phyloP scores from a whole-genome alignment of 2,113 vertebrate genomes.

The Syngnathus floridae region DNA sequence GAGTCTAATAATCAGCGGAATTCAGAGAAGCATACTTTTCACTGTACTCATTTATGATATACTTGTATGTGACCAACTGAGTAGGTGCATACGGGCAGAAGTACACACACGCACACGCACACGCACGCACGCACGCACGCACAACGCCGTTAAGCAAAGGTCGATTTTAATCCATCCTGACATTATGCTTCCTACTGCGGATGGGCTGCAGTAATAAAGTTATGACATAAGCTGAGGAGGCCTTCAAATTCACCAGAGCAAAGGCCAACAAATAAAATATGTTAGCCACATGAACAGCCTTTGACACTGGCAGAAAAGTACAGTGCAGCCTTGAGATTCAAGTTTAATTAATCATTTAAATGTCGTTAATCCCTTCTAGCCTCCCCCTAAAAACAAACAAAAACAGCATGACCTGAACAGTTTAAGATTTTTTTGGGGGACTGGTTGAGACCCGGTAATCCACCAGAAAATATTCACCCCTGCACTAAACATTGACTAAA shows the following conservation, averaged over 20 bases:
- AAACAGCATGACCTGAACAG: too few relatives aligned
- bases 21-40: neutral
- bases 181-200: slow-evolving; percentile 24
- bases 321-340: too few relatives aligned
- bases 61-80: neutral
- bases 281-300: too few relatives aligned
- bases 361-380: too few relatives aligned
- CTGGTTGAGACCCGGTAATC: too few relatives aligned
- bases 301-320: too few relatives aligned
- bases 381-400: too few relatives aligned
- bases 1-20: neutral
- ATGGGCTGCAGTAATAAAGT: slow-evolving; percentile 12
- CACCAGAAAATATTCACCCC: too few relatives aligned
- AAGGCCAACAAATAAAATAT: slow-evolving; percentile 8
- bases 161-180: slow-evolving; percentile 30
- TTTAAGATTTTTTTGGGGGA: too few relatives aligned
- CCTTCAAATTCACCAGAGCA: neutral
- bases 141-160: neutral
- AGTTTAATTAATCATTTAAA: too few relatives aligned
- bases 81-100: too few relatives aligned
- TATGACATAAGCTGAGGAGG: neutral
- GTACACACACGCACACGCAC: neutral
- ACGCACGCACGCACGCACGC: neutral
- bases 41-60: neutral
- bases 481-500: too few relatives aligned